phyloP scores from a whole-genome alignment of 2,113 vertebrate genomes.

The Lagopus muta region DNA sequence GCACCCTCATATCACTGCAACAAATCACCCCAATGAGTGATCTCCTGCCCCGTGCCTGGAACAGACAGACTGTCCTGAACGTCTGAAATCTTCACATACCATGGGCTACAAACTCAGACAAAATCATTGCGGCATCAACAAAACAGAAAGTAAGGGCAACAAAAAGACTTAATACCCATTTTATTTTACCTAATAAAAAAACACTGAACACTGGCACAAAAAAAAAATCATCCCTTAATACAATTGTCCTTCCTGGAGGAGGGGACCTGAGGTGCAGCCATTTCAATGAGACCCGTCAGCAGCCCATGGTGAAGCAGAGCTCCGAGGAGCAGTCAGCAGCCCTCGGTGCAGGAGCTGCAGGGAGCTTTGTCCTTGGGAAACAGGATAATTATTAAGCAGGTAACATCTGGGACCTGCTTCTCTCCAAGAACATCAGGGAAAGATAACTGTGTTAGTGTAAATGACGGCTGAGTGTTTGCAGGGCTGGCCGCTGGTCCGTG shows the following conservation, averaged over 20 bases:
- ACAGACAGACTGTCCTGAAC: not conserved
- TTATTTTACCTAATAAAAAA: slow-evolving; percentile 1
- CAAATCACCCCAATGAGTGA: not conserved
- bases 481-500: not conserved
- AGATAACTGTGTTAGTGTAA: slow-evolving; percentile 37
- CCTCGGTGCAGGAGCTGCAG: not conserved
- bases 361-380: slow-evolving; percentile 61
- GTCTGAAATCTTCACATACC: not conserved
- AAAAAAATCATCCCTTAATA: not conserved
- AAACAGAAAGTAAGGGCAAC: not conserved
- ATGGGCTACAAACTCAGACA: not conserved
- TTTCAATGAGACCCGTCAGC: not conserved
- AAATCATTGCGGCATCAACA: not conserved
- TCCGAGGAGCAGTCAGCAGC: not conserved
- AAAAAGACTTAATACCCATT: not conserved
- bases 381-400: slow-evolving; percentile 38
- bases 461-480: not conserved
- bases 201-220: not conserved
- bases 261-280: not conserved
- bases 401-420: slow-evolving; percentile 43
- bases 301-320: not conserved
- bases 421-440: not conserved
- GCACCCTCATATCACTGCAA: not conserved
- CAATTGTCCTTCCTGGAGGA: slow-evolving; percentile 19
- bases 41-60: rapidly evolving